phyloP scores from a whole-genome alignment of 2,113 vertebrate species.

The Phrynocephalus versicolor region DNA sequence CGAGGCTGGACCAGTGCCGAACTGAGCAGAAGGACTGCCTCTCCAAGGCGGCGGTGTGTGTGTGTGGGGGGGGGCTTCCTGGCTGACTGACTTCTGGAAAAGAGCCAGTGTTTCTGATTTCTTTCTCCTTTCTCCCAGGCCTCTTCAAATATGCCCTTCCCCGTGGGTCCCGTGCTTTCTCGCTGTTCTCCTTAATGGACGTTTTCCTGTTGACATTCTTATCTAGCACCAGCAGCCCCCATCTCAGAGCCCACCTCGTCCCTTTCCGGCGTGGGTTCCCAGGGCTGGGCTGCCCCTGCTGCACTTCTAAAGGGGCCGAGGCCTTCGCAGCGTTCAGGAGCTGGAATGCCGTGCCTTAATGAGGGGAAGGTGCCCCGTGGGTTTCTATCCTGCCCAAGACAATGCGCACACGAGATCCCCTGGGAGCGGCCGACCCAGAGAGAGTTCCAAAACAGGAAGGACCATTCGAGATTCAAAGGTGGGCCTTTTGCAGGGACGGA shows the following conservation, averaged over 20 bases:
- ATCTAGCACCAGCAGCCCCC: neutral
- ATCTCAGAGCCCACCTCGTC: neutral
- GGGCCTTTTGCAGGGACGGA: conserved; percentile 9
- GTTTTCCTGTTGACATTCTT: conserved; percentile 40
- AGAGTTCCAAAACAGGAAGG: conserved; percentile 52
- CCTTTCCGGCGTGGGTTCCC: neutral
- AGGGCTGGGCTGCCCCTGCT: neutral
- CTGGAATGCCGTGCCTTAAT: neutral
- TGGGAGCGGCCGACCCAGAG: conserved; percentile 40
- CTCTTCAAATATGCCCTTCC: neutral
- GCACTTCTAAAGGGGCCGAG: too few species aligned
- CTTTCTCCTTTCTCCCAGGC: neutral
- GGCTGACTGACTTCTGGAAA: neutral
- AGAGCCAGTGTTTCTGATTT: neutral
- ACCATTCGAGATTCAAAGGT: conserved; percentile 37
- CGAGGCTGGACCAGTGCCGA: neutral
- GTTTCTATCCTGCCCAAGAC: conserved; percentile 44
- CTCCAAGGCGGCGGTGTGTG: neutral
- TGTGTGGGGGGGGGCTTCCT: neutral
- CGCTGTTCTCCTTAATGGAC: conserved; percentile 28
- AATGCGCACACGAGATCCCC: conserved; percentile 29
- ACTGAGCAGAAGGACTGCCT: neutral
- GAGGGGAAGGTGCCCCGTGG: conserved; percentile 30
- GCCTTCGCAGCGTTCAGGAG: too few species aligned
- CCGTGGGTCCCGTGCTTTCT: conserved; percentile 14